Percentiles rank a stretch among this genome's conserved stretches.
These are phyloP conservation scores for Vespertilio murinus DNA, from an alignment of 2,797 vertebrate genomes.

Conservation along the genomic window DNA sequence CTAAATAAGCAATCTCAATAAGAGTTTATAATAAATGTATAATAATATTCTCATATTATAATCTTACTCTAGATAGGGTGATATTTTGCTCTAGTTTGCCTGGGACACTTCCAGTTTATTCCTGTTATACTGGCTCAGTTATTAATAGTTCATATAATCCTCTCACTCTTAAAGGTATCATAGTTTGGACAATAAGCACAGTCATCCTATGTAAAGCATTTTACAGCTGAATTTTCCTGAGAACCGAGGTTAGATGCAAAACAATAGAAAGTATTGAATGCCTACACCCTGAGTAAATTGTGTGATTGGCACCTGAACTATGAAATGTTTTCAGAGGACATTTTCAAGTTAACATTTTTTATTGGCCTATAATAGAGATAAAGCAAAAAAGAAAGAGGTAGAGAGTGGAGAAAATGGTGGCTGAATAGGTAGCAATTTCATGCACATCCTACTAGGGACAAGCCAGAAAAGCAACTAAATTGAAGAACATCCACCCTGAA, in stretches of 20 bases:
- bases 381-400: background rate
- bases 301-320: background rate
- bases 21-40: constrained; percentile 11
- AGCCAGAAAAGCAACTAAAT: too few species aligned
- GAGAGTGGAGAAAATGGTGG: too few species aligned
- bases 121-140: background rate
- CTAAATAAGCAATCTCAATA: constrained; percentile 11
- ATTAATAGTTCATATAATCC: background rate
- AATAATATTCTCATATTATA: background rate
- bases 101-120: background rate
- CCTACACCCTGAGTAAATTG: background rate
- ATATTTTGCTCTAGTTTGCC: background rate
- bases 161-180: background rate
- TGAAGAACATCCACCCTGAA: too few species aligned
- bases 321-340: constrained; percentile 11
- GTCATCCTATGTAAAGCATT: background rate
- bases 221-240: constrained; percentile 27
- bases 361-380: background rate
- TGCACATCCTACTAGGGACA: too few species aligned
- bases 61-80: background rate
- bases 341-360: constrained; percentile 40
- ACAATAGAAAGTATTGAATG: background rate
- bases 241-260: background rate
- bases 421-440: too few species aligned
- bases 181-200: background rate